Evolutionary conservation across 2,888 invertebrate species (phyloP), one percentile per base, ranked within the genome.

Genomic region (Protula sp.): DNA sequence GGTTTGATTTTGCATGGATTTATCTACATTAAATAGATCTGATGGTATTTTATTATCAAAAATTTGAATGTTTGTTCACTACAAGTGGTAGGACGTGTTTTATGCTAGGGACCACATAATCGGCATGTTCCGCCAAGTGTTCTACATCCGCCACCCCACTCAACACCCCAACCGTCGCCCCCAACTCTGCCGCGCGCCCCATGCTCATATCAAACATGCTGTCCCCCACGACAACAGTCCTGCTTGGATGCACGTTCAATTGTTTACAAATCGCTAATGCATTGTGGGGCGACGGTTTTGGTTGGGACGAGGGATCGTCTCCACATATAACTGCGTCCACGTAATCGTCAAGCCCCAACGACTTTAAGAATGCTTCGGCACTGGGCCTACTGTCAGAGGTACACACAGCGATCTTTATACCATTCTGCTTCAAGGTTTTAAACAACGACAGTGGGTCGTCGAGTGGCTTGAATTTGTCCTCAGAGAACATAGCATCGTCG

Each of bases 261-360:
- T 72, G 70, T 4, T 72, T 68, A 63, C 79, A 79, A 47, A 80
- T 79, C 26, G 72, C 64, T 19, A 73, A 64, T 1, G 78, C 77
- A 63, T 81, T 81, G 61, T 77, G 72, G 1, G 81, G 75, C 55
- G 74, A 70, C 1, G 82, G 81, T 64, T 82, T 82, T 2, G 82
- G 77, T 60, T 71, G 56, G 0, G 76, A 70, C 51, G 73, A 73
- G 2, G 72, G 72, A 59, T 83, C 83, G 67, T 83, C 83, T 0
- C 83, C 83, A 68, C 83, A 83, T 2, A 83, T 78, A 60, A 83
- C 70, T 66, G 79, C 74, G 67, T 83, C 83, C 0, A 82, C 68
- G 67, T 74, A 74, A 55, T 75, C 67, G 45, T 70, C 61, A 19
- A 75, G 61, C 3, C 69, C 74, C 4, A 74, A 53, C 3, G 62